These are phyloP conservation scores for Parnassius apollo DNA, from an alignment of 2,888 invertebrate genomes.

Conservation along the genomic window DNA sequence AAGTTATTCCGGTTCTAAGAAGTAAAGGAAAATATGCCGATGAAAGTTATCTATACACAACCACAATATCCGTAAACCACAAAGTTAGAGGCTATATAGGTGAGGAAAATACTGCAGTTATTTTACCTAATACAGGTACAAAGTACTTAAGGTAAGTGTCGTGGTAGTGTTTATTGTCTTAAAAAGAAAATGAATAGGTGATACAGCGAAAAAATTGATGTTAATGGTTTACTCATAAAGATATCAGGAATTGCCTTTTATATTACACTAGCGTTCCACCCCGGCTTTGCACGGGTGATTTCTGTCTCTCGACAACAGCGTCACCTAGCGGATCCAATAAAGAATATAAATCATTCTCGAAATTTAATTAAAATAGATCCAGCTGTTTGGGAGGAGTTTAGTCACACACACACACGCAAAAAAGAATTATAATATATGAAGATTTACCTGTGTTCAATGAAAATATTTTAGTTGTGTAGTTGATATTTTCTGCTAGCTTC, in stretches of 20 bases:
- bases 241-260: conserved; percentile 27
- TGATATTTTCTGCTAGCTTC: neutral
- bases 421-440: conserved; percentile 1
- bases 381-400: too few relatives aligned
- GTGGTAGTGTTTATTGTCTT: conserved; percentile 17
- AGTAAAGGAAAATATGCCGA: conserved; percentile 20
- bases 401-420: too few relatives aligned
- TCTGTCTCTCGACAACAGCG: too few relatives aligned
- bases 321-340: too few relatives aligned
- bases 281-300: too few relatives aligned
- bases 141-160: conserved; percentile 11
- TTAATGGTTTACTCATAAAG: conserved; percentile 30
- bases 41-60: conserved; percentile 20
- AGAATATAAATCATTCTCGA: too few relatives aligned
- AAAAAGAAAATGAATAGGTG: conserved; percentile 26
- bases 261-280: too few relatives aligned
- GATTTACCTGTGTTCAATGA: conserved; percentile 21
- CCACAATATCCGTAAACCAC: conserved; percentile 4
- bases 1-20: conserved; percentile 15
- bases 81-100: conserved; percentile 10
- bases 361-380: too few relatives aligned
- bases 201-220: conserved; percentile 29
- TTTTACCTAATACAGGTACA: neutral
- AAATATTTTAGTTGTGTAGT: conserved; percentile 19
- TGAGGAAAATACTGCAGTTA: conserved; percentile 13